Evolutionary conservation across 2,888 invertebrate genomes (phyloP).

Genomic region (Netelia inedita): DNA sequence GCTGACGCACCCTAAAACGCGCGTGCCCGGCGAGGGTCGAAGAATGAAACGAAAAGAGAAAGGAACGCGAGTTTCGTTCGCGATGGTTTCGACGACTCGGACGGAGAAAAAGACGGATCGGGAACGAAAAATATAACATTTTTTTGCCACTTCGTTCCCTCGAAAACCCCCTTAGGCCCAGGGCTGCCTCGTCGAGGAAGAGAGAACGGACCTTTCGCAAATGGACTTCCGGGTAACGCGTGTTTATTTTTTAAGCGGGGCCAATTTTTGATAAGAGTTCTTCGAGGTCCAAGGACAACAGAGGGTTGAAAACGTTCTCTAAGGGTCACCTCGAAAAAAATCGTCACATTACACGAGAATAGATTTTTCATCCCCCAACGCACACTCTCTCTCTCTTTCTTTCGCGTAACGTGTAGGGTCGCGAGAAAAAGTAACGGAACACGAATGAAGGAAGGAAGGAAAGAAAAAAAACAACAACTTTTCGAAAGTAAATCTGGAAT

Average conservation of each 20-base stretch:
- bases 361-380: background rate
- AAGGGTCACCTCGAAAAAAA: background rate
- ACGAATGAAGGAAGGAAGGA: background rate
- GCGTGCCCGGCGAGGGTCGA: background rate
- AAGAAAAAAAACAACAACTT: background rate
- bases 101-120: slow-evolving; percentile 5
- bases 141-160: slow-evolving; percentile 27
- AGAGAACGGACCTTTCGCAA: slow-evolving; percentile 36
- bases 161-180: slow-evolving; percentile 8
- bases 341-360: slow-evolving; percentile 9
- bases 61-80: background rate
- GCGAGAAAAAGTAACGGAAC: background rate
- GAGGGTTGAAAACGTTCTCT: slow-evolving; percentile 10
- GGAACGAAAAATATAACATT: slow-evolving; percentile 13
- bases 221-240: slow-evolving; percentile 69
- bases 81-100: slow-evolving; percentile 6
- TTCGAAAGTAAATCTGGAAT: slow-evolving; percentile 36
- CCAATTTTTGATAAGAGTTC: slow-evolving; percentile 66
- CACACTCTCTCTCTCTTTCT: background rate
- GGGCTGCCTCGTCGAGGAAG: background rate
- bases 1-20: background rate
- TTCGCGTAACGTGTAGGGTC: background rate
- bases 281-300: slow-evolving; percentile 55
- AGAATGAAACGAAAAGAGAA: background rate
- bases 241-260: slow-evolving; percentile 67